Percentiles rank a stretch among this genome's conserved stretches.
Conservation (phyloP, 2,888 invertebrate genomes). For the Drosophila barbarae region DNA sequence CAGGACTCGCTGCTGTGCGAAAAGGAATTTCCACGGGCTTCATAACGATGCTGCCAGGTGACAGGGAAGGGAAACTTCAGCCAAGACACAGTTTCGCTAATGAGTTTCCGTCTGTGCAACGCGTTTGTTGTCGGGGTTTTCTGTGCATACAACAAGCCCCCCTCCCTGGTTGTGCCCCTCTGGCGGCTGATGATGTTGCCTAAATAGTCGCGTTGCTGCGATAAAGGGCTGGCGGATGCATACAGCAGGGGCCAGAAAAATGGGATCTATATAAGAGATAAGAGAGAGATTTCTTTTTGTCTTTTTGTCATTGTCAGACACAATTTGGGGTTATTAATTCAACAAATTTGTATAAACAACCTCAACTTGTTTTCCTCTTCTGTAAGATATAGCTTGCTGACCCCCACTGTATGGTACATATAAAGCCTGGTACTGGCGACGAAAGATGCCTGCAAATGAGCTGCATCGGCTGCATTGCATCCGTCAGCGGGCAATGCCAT, state of each 20-base stretch:
- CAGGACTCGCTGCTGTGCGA: constrained; percentile 8
- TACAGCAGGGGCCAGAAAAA: constrained; percentile 9
- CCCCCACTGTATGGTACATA: not conserved
- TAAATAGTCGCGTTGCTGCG: constrained; percentile 19
- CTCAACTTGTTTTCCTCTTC: too few relatives aligned
- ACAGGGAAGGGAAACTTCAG: constrained; percentile 11
- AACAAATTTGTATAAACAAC: too few relatives aligned
- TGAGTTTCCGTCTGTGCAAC: constrained; percentile 64
- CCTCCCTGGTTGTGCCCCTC: not conserved
- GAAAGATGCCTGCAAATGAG: constrained; percentile 38
- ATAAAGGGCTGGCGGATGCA: constrained; percentile 12
- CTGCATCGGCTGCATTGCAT: constrained; percentile 41
- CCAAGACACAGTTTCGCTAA: constrained; percentile 69
- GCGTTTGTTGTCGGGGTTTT: constrained; percentile 15
- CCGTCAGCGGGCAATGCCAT: constrained; percentile 58
- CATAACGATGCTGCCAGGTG: constrained; percentile 57
- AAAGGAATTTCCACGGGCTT: constrained; percentile 43
- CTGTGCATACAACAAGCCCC: not conserved
- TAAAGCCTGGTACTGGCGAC: not conserved
- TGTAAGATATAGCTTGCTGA: not conserved
- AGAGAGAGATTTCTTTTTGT: not conserved
- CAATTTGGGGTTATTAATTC: not conserved
- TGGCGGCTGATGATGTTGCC: constrained; percentile 29
- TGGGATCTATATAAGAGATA: not conserved
- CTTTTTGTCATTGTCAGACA: not conserved